Evolutionary conservation across 2,888 invertebrate species (phyloP).

Genomic region (Hirudinaria manillensis): DNA sequence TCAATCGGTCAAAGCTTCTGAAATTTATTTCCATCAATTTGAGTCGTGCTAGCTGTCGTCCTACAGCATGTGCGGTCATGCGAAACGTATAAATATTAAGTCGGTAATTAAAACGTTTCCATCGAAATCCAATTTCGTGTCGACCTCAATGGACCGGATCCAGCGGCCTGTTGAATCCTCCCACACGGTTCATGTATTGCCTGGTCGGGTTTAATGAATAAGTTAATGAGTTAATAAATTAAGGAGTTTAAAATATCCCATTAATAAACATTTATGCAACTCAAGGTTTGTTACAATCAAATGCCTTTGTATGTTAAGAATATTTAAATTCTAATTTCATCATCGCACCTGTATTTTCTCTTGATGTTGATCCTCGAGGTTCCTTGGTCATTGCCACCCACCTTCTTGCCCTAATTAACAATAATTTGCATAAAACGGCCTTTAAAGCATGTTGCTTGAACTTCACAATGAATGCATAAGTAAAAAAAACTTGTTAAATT

Average conservation of each 20-base stretch:
- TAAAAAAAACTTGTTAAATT: background rate
- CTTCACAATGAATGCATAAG: background rate
- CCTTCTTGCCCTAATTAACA: constrained; percentile 36
- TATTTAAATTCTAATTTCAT: background rate
- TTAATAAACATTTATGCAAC: constrained; percentile 16
- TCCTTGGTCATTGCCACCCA: constrained; percentile 35
- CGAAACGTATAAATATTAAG: too few relatives aligned
- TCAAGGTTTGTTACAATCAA: background rate
- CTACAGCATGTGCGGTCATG: too few relatives aligned
- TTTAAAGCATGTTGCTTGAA: background rate
- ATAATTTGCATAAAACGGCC: background rate
- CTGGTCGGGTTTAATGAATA: constrained; percentile 40
- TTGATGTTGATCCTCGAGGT: constrained; percentile 37
- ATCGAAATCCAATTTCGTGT: background rate
- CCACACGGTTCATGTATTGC: constrained; percentile 98
- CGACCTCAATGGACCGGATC: constrained; percentile 78
- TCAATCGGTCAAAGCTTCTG: too few relatives aligned
- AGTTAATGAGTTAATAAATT: background rate
- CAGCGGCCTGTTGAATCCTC: constrained; percentile 93
- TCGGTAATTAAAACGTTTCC: too few relatives aligned
- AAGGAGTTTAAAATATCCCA: background rate
- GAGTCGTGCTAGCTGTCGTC: too few relatives aligned
- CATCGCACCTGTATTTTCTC: constrained; percentile 38
- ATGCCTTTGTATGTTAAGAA: constrained; percentile 8
- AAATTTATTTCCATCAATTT: too few relatives aligned